phyloP scores from a whole-genome alignment of 2,888 invertebrate genomes.

The Acheta domesticus region DNA sequence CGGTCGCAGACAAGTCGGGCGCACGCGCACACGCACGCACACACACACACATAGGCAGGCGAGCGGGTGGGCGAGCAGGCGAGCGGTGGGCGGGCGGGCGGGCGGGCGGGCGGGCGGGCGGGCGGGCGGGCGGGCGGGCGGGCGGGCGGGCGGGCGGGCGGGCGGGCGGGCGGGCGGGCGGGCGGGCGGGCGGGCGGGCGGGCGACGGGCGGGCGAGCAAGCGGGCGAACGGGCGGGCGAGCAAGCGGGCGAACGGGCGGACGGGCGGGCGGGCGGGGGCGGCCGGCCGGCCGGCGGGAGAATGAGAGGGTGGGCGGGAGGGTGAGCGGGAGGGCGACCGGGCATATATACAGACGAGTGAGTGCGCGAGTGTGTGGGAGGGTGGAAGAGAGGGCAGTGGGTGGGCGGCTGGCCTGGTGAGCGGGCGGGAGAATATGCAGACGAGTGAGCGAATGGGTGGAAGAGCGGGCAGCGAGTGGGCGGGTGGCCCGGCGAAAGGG shows the following conservation, averaged over 20 bases:
- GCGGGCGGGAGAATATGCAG: background rate
- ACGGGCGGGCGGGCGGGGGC: no score
- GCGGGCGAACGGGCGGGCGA: background rate
- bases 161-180: no score
- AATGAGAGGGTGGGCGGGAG: background rate
- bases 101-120: background rate
- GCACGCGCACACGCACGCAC: background rate
- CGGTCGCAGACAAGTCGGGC: background rate
- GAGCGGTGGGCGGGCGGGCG: no score
- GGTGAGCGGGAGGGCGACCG: background rate
- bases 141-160: no score
- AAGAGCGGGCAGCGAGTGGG: background rate
- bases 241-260: no score
- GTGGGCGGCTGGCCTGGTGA: background rate
- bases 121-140: no score
- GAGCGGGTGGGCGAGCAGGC: background rate
- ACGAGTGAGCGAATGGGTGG: no score
- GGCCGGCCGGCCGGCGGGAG: no score
- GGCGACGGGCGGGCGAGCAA: background rate
- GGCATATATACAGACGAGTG: background rate
- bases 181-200: background rate
- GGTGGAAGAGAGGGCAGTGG: background rate
- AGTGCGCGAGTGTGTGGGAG: background rate
- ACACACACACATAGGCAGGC: background rate
- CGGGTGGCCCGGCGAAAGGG: background rate